Conservation (phyloP, 2,113 vertebrate genomes). For the Nyctereutes procyonoides region DNA sequence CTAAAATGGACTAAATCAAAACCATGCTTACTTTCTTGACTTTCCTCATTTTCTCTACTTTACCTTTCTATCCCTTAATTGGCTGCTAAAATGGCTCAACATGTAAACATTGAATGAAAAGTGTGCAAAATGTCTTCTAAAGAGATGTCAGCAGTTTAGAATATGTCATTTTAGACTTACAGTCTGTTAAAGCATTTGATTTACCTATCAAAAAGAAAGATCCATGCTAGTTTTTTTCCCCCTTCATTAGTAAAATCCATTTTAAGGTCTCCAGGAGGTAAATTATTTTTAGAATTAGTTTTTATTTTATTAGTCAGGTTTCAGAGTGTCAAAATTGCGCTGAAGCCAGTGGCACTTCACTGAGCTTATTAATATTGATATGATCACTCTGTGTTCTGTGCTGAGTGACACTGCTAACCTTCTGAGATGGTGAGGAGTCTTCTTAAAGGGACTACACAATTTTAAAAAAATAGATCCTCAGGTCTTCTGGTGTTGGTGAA, state of each 20-base stretch:
- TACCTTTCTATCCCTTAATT: background rate
- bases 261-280: slow-evolving; percentile 86
- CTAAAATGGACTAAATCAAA: slow-evolving; percentile 51
- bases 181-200: slow-evolving; percentile 62
- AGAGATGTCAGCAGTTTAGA: background rate
- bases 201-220: slow-evolving; percentile 75
- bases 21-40: background rate
- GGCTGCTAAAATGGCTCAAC: slow-evolving; percentile 44
- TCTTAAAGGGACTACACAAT: slow-evolving; percentile 72
- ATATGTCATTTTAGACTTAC: slow-evolving; percentile 62
- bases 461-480: slow-evolving; percentile 19
- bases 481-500: slow-evolving; percentile 48
- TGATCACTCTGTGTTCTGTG: slow-evolving; percentile 71
- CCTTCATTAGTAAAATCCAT: slow-evolving; percentile 84
- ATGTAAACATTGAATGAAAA: slow-evolving; percentile 57
- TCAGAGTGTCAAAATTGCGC: slow-evolving; percentile 77
- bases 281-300: slow-evolving; percentile 86
- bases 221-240: slow-evolving; percentile 32
- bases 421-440: slow-evolving; percentile 65
- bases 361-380: slow-evolving; percentile 83
- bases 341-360: slow-evolving; percentile 71
- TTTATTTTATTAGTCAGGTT: slow-evolving; percentile 85
- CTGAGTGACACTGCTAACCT: slow-evolving; percentile 74
- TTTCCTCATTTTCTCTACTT: slow-evolving; percentile 15
- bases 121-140: slow-evolving; percentile 61